Base-by-base conservation (phyloP, 2,888 invertebrate genomes). In the Helicoverpa assulta region DNA sequence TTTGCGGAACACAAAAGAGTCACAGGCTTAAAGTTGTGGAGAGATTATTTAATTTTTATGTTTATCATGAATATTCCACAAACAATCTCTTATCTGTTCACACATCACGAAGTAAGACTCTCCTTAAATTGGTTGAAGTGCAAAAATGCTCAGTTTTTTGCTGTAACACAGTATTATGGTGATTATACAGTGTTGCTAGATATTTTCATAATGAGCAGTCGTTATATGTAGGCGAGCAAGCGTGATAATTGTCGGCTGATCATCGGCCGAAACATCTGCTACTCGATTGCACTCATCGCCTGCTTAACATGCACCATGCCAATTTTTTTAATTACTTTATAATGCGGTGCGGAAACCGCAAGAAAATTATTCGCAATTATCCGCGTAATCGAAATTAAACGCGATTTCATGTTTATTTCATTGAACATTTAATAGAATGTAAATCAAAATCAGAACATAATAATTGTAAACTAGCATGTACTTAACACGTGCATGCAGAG, bases 171-270 rank as follows among this genome's bases (percentile, higher is more conserved):
- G 58, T 67, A 58, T 68, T 74, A 67, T 70, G 70, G 55, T 56
- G 67, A 70, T 77, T 79, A 80, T 72, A 75, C 75, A 77, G 63
- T 68, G 83, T 80, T 81, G 78, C 70, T 80, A 80, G 74, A 78
- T 81, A 82, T 81, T 82, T 81, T 82, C 71, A 70, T 88, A 89
- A 88, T 86, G 79, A 87, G 83, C 69, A 71, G 80, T 86, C 81
- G 82, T 84, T 84, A 85, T 83, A 83, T 68, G 73, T 68, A 85
- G 70, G 83, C 86, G 88, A 92, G 91, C 92, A 92, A 89, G 91
- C 89, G 89, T 85, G 92, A 84, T 92, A 92, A 92, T 92, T 89
- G 89, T 84, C 67, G 67, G 71, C 70, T 84, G 87, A 88, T 89
- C 86, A 87, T 84, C 79, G 82, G 70, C 78, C 80, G 81, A 78